A percentile compares a stretch with the other conserved stretches of the same genome.
phyloP scores from a whole-genome alignment of 2,797 vertebrate species.

The Myotis pilosus region DNA sequence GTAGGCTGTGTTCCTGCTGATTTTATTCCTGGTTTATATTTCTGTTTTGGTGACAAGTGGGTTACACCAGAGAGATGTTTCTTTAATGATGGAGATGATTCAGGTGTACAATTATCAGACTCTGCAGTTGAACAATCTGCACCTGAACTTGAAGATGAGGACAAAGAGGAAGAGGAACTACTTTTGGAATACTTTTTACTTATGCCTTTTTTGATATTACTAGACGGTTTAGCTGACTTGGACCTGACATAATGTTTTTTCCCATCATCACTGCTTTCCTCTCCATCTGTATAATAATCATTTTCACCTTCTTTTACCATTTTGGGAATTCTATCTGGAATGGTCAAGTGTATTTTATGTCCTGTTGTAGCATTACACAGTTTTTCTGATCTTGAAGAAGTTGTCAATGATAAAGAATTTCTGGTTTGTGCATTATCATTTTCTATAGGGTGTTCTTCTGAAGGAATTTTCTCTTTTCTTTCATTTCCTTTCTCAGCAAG shows the following conservation, averaged over 20 bases:
- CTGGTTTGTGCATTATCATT: not conserved
- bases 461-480: constrained; percentile 59
- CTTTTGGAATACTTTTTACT: constrained; percentile 81
- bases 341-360: constrained; percentile 73
- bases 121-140: constrained; percentile 83
- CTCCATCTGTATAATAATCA: constrained; percentile 84
- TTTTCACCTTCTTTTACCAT: constrained; percentile 82
- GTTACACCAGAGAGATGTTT: constrained; percentile 56
- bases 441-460: constrained; percentile 33
- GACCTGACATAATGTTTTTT: constrained; percentile 76
- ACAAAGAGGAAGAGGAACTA: constrained; percentile 79
- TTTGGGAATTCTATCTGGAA: constrained; percentile 78
- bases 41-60: constrained; percentile 81
- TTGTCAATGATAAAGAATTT: constrained; percentile 42
- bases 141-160: constrained; percentile 83
- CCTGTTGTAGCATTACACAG: constrained; percentile 66
- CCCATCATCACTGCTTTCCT: constrained; percentile 86
- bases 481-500: constrained; percentile 69
- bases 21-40: constrained; percentile 71
- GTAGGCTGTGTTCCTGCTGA: constrained; percentile 55
- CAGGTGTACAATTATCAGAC: constrained; percentile 81
- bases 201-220: constrained; percentile 78
- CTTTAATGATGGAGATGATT: constrained; percentile 77
- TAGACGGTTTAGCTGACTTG: constrained; percentile 80
- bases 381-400: constrained; percentile 67